Evolutionary conservation across 2,888 invertebrate genomes (phyloP).

Genomic region (Shargacucullia verbasci): DNA sequence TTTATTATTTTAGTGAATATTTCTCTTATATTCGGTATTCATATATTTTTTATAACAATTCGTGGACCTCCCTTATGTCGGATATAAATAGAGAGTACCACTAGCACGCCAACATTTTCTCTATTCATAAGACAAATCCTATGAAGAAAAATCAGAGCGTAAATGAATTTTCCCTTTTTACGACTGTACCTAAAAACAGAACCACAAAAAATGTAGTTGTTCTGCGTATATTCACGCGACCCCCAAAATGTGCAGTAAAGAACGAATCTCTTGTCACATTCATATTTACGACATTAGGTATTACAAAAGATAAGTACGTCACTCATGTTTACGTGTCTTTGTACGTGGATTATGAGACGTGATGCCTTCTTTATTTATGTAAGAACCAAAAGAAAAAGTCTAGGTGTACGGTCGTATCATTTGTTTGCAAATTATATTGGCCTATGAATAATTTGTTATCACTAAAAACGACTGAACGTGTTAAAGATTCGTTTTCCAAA

Average conservation of each 20-base stretch:
- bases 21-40: conserved; percentile 55
- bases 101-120: conserved; percentile 53
- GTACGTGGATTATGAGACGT: conserved; percentile 86
- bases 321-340: conserved; percentile 83
- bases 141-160: conserved; percentile 51
- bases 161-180: conserved; percentile 60
- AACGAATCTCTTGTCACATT: conserved; percentile 70
- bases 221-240: conserved; percentile 45
- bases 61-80: conserved; percentile 31
- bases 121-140: conserved; percentile 55
- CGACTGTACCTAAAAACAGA: conserved; percentile 57
- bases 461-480: conserved; percentile 43
- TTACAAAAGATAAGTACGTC: conserved; percentile 82
- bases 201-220: conserved; percentile 58
- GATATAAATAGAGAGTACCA: conserved; percentile 46
- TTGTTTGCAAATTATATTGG: conserved; percentile 82
- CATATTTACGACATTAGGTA: conserved; percentile 81
- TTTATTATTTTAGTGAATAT: conserved; percentile 55
- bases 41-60: conserved; percentile 46
- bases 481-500: conserved; percentile 20
- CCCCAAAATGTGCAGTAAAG: conserved; percentile 62
- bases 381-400: conserved; percentile 69
- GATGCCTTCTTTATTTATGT: conserved; percentile 81
- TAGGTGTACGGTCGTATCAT: conserved; percentile 71
- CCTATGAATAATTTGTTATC: conserved; percentile 74